Evolutionary conservation across 2,797 vertebrate species (phyloP).

Genomic region (Schizopygopsis pylzovi): DNA sequence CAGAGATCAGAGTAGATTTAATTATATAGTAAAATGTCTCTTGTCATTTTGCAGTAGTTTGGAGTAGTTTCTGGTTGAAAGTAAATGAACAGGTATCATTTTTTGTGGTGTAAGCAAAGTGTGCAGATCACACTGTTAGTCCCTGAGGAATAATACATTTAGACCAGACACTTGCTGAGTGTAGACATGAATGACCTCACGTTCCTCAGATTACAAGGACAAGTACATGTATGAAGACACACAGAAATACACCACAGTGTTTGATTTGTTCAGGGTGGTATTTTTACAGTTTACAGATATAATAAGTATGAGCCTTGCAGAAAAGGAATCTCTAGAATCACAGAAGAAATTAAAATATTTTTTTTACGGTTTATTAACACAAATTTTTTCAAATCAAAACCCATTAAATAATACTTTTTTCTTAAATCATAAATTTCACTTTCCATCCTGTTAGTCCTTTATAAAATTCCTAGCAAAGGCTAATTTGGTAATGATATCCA

Average conservation of each 20-base stretch:
- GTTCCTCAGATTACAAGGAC: conserved; percentile 68
- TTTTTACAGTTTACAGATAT: conserved; percentile 41
- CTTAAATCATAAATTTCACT: background rate
- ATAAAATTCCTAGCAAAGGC: background rate
- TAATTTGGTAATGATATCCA: too few species aligned
- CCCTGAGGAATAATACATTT: background rate
- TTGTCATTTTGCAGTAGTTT: background rate
- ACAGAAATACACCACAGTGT: conserved; percentile 57
- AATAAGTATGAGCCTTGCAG: conserved; percentile 13
- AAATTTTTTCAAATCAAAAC: background rate
- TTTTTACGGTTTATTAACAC: background rate
- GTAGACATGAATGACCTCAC: conserved; percentile 65
- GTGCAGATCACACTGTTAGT: background rate
- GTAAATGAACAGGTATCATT: background rate
- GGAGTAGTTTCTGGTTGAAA: background rate
- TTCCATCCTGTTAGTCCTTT: background rate
- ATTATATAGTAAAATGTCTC: background rate
- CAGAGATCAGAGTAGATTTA: background rate
- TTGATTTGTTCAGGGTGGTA: conserved; percentile 60
- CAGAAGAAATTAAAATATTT: background rate
- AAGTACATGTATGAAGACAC: conserved; percentile 67
- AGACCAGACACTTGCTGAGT: conserved; percentile 61
- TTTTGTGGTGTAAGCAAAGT: conserved; percentile 15
- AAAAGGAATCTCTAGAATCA: background rate
- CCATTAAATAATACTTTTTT: background rate